Conservation (phyloP, 2,113 vertebrate species). For the Podocnemis expansa region DNA sequence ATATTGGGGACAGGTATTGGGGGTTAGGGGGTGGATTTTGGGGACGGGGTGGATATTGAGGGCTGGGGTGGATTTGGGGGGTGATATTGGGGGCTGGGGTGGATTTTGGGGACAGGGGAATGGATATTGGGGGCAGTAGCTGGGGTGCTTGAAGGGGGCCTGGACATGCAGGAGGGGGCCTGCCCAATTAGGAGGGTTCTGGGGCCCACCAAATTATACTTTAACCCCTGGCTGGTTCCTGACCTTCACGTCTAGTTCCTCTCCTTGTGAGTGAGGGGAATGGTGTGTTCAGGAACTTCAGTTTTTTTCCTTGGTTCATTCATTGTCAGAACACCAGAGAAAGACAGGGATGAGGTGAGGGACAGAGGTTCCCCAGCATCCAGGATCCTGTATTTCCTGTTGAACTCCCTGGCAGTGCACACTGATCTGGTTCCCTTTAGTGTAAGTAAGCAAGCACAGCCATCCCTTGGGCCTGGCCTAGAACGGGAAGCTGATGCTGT, state of each 20-base stretch:
- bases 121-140: too few species aligned
- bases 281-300: slow-evolving; percentile 81
- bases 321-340: slow-evolving; percentile 91
- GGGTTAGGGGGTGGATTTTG: too few species aligned
- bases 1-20: too few species aligned
- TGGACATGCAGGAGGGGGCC: too few species aligned
- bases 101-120: too few species aligned
- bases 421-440: background rate
- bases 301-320: slow-evolving; percentile 83
- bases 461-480: background rate
- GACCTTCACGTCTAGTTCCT: slow-evolving; percentile 78
- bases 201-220: too few species aligned
- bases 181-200: too few species aligned
- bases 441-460: background rate
- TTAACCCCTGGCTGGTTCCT: background rate
- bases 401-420: slow-evolving; percentile 89
- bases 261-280: slow-evolving; percentile 90
- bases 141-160: too few species aligned
- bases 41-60: too few species aligned
- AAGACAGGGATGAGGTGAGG: slow-evolving; percentile 90
- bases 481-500: background rate
- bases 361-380: slow-evolving; percentile 84
- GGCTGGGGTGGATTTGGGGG: too few species aligned
- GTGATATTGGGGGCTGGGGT: too few species aligned
- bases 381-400: slow-evolving; percentile 92